Conservation (phyloP, 2,888 invertebrate species). For the Orthonychiurus folsomi region DNA sequence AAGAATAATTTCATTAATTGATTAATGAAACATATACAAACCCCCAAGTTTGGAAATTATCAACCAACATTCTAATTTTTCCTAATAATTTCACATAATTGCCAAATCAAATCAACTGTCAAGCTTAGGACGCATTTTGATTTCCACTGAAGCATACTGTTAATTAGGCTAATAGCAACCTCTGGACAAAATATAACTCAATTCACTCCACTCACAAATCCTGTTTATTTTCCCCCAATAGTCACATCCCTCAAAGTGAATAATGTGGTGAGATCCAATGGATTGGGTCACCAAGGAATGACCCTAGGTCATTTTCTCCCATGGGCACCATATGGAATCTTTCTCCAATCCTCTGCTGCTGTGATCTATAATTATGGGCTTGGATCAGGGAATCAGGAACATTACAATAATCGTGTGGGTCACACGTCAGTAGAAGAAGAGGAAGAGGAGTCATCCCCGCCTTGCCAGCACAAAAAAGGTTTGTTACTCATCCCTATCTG, state of each 20-base stretch:
- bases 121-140: too few relatives aligned
- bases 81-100: too few relatives aligned
- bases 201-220: too few relatives aligned
- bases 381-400: background rate
- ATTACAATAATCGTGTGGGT: background rate
- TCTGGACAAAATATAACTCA: too few relatives aligned
- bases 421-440: background rate
- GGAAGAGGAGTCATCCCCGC: background rate
- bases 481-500: background rate
- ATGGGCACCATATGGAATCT: conserved; percentile 27
- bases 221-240: background rate
- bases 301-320: conserved; percentile 14
- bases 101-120: too few relatives aligned
- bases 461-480: background rate
- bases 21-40: too few relatives aligned
- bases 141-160: too few relatives aligned
- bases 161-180: too few relatives aligned
- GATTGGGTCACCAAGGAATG: background rate
- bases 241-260: background rate
- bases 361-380: conserved; percentile 2
- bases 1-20: too few relatives aligned
- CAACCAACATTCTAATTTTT: too few relatives aligned
- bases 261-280: background rate
- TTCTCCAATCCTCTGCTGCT: conserved; percentile 20
- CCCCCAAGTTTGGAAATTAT: too few relatives aligned